phyloP scores from a whole-genome alignment of 2,888 invertebrate genomes.

The Stenichneumon culpator region DNA sequence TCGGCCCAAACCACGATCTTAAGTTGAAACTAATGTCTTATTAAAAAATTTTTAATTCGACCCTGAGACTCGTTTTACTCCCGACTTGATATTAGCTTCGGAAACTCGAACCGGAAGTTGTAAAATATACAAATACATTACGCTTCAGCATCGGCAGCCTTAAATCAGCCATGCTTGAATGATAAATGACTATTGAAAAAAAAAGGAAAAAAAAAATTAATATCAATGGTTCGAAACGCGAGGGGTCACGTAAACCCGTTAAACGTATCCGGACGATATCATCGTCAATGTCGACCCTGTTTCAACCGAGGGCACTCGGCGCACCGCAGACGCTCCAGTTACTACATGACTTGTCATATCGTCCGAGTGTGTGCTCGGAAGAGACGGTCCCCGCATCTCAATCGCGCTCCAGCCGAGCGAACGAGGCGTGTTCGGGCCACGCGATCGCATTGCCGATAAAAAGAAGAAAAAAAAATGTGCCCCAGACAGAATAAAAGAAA shows the following conservation, averaged over 20 bases:
- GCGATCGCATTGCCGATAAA: conserved; percentile 2
- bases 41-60: no score
- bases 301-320: background rate
- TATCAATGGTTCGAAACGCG: background rate
- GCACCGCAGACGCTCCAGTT: conserved; percentile 17
- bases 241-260: background rate
- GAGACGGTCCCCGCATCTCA: conserved; percentile 65
- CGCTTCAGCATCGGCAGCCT: no score
- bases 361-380: conserved; percentile 30
- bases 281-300: background rate
- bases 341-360: conserved; percentile 65
- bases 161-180: no score
- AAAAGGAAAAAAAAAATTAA: background rate
- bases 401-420: conserved; percentile 49
- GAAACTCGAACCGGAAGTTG: no score
- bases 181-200: background rate
- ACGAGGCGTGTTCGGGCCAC: conserved; percentile 7
- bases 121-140: no score
- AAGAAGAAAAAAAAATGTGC: background rate
- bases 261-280: background rate
- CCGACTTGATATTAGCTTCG: no score
- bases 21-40: no score
- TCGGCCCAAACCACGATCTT: no score
- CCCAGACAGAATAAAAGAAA: conserved; percentile 13
- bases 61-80: no score